phyloP scores from a whole-genome alignment of 2,113 vertebrate species.

The Lasiurus borealis region DNA sequence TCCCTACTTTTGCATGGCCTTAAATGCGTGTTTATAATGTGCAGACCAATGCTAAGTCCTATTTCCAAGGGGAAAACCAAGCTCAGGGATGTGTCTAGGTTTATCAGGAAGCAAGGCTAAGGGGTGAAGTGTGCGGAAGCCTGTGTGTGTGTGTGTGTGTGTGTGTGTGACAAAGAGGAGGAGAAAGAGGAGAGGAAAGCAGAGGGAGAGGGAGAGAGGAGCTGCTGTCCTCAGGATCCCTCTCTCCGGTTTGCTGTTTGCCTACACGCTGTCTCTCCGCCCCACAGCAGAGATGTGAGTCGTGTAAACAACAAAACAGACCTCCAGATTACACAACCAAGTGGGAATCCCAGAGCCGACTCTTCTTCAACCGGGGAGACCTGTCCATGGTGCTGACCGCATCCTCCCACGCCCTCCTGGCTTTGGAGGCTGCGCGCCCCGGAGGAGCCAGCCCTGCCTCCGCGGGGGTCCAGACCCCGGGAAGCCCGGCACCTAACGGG shows the following conservation, averaged over 20 bases:
- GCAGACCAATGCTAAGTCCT: not conserved
- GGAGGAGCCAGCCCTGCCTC: accelerated
- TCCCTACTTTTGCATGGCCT: not conserved
- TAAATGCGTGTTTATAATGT: not conserved
- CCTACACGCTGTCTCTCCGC: not conserved
- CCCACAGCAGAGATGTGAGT: not conserved
- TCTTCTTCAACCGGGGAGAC: accelerated
- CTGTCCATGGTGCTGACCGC: slow-evolving; percentile 78
- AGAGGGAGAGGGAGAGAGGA: not conserved
- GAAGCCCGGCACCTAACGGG: not conserved
- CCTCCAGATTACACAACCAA: not conserved
- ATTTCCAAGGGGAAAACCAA: not conserved
- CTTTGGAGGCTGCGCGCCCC: accelerated
- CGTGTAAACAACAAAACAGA: not conserved
- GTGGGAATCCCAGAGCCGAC: not conserved
- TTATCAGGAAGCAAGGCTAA: not conserved
- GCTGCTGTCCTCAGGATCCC: slow-evolving; percentile 38
- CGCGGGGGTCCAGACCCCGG: not conserved
- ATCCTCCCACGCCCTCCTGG: not conserved
- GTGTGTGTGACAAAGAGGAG: not conserved
- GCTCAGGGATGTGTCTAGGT: not conserved
- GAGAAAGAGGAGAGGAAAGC: not conserved
- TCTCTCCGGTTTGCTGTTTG: not conserved
- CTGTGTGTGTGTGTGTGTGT: not conserved
- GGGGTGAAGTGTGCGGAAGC: not conserved